Evolutionary conservation across 2,797 vertebrate genomes (phyloP).

Genomic region (Clarias laeviceps): DNA sequence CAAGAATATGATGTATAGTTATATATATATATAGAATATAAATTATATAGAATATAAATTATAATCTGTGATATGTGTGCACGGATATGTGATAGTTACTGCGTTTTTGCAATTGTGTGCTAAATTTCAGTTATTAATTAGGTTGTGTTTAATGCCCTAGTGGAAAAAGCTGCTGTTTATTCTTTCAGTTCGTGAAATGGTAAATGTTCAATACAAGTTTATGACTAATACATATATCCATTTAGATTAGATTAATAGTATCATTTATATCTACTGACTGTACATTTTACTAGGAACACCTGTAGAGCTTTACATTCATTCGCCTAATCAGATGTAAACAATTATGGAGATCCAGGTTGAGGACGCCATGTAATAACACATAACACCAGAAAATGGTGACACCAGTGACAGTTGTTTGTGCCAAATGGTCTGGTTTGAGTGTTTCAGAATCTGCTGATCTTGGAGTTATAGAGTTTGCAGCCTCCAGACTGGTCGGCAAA

Average conservation of each 20-base stretch:
- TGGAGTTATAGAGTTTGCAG: not conserved
- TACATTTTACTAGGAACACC: not conserved
- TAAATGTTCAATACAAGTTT: not conserved
- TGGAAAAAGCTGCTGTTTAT: too few species aligned
- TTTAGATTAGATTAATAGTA: not conserved
- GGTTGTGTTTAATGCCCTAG: too few species aligned
- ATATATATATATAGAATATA: too few species aligned
- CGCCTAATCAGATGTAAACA: not conserved
- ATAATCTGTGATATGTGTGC: too few species aligned
- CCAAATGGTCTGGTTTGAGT: not conserved
- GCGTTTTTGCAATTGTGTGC: too few species aligned
- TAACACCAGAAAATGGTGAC: not conserved
- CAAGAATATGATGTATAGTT: too few species aligned
- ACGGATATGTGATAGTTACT: too few species aligned
- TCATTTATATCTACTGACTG: not conserved
- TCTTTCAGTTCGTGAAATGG: not conserved
- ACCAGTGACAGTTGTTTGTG: not conserved
- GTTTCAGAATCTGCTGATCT: not conserved
- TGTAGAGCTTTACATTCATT: not conserved
- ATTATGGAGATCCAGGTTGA: not conserved
- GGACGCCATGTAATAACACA: not conserved
- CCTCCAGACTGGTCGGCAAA: too few species aligned
- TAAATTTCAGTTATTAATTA: too few species aligned
- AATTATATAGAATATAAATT: too few species aligned
- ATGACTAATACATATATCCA: not conserved